phyloP scores from a whole-genome alignment of 2,888 invertebrate species.

The Aphidius colemani region DNA sequence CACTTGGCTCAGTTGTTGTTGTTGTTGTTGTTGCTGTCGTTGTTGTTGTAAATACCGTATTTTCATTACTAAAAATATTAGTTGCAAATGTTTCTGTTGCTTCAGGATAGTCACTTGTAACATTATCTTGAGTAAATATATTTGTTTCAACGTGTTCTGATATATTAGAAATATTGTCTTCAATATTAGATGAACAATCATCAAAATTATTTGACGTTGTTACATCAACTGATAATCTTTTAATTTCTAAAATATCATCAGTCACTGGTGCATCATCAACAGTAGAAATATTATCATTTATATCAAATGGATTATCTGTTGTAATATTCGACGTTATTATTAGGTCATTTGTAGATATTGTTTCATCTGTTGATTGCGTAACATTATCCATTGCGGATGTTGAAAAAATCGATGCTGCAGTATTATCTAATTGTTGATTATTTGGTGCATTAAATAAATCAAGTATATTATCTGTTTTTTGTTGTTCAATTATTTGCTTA shows the following conservation, averaged over 20 bases:
- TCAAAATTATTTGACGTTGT: constrained; percentile 16
- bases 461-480: constrained; percentile 48
- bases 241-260: constrained; percentile 36
- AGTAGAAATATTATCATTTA: constrained; percentile 19
- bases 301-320: constrained; percentile 49
- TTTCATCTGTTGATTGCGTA: constrained; percentile 33
- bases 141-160: too few relatives aligned
- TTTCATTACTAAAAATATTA: not conserved
- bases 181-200: too few relatives aligned
- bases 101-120: not conserved
- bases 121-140: not conserved
- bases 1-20: constrained; percentile 24
- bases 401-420: constrained; percentile 41
- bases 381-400: constrained; percentile 35
- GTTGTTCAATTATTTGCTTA: constrained; percentile 33
- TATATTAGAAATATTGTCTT: too few relatives aligned
- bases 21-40: constrained; percentile 24
- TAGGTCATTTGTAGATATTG: constrained; percentile 38
- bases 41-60: constrained; percentile 21
- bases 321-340: constrained; percentile 25
- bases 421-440: constrained; percentile 37
- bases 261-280: constrained; percentile 20
- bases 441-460: constrained; percentile 53
- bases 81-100: not conserved
- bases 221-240: constrained; percentile 40